phyloP scores from a whole-genome alignment of 2,113 vertebrate genomes.

The Corythornis cristatus region DNA sequence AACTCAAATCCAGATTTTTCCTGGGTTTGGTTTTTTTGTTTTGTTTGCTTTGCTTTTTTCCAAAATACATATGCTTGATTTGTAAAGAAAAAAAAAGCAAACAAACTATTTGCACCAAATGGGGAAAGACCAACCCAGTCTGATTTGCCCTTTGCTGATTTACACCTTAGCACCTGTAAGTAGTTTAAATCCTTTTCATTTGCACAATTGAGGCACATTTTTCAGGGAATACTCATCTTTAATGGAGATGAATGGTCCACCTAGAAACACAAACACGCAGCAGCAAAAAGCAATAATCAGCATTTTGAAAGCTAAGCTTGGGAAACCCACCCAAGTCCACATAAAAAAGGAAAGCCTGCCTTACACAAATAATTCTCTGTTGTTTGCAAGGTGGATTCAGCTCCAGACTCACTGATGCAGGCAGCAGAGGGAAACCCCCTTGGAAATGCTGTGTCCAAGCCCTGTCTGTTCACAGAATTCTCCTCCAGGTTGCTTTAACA shows the following conservation, averaged over 20 bases:
- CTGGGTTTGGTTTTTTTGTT: no score
- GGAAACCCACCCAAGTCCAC: neutral
- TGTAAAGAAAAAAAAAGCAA: neutral
- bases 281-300: neutral
- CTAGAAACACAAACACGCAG: fast-evolving
- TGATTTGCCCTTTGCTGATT: neutral
- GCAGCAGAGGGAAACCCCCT: neutral
- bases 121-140: neutral
- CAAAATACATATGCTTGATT: neutral
- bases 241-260: neutral
- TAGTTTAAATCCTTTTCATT: neutral
- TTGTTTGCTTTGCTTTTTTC: neutral
- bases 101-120: neutral
- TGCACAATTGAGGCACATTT: neutral
- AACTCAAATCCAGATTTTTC: neutral
- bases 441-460: neutral
- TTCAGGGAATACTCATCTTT: neutral
- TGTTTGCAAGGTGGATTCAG: neutral
- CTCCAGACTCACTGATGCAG: neutral
- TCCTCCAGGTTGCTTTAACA: neutral
- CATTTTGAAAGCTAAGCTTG: neutral
- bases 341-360: neutral
- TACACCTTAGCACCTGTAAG: neutral
- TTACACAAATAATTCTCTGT: neutral
- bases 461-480: neutral